Evolutionary conservation across 1,140 invertebrate species (phyloP).

Genomic region (Magallana angulata): DNA sequence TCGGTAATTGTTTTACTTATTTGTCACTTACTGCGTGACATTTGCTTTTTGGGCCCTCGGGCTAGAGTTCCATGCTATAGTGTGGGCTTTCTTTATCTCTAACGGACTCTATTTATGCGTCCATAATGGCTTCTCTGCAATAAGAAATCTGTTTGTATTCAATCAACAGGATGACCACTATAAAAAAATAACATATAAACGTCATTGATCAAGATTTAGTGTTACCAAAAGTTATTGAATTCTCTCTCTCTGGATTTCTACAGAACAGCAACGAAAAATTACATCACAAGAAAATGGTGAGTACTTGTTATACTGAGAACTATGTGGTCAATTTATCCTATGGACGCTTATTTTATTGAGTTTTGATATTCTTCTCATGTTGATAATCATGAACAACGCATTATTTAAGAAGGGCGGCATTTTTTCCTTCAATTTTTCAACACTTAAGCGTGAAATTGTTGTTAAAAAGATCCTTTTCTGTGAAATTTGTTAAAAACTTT

Average conservation of each 20-base stretch:
- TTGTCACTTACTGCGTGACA: conserved; percentile 20
- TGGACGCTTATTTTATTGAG: no score
- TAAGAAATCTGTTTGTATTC: neutral
- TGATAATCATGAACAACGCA: no score
- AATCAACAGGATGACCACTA: neutral
- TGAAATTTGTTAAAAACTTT: no score
- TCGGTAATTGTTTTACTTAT: conserved; percentile 34
- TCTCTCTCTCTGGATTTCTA: neutral
- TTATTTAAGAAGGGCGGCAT: no score
- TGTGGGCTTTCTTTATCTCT: neutral
- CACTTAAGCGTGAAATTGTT: no score
- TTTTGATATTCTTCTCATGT: no score
- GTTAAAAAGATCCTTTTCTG: no score
- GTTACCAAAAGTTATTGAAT: neutral
- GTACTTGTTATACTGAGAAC: no score
- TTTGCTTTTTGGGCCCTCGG: neutral
- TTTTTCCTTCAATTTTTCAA: no score
- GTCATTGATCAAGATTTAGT: neutral
- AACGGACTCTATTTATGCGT: conserved; percentile 6
- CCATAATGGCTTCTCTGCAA: neutral
- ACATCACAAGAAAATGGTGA: neutral
- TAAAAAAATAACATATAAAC: neutral
- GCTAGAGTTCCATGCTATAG: conserved; percentile 4
- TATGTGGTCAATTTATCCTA: no score
- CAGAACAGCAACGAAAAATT: neutral